Evolutionary conservation across 1,140 invertebrate species (phyloP).

Genomic region (Diabrotica virgifera): DNA sequence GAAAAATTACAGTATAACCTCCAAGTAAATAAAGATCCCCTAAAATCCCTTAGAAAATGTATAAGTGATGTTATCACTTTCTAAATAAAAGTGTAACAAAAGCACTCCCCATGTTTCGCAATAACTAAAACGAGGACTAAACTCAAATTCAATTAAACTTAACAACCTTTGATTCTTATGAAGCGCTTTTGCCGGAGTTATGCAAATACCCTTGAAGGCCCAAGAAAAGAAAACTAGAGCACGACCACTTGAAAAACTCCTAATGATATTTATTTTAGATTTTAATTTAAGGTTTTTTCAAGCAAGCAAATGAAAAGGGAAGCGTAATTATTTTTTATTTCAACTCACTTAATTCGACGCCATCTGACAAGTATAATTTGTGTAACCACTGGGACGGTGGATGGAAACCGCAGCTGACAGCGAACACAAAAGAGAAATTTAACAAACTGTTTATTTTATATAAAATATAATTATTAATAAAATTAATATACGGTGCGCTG

Average conservation of each 20-base stretch:
- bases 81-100: no score
- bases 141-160: not conserved
- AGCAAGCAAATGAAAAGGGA: not conserved
- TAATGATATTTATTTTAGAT: not conserved
- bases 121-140: no score
- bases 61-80: no score
- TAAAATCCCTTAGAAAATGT: no score
- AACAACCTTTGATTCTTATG: not conserved
- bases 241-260: not conserved
- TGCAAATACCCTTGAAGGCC: not conserved
- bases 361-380: not conserved
- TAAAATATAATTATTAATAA: no score
- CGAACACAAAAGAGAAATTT: no score
- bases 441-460: no score
- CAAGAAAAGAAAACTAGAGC: not conserved
- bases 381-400: not conserved
- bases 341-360: not conserved
- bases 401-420: no score
- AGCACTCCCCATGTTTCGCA: no score
- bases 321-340: conserved; percentile 3
- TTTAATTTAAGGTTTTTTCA: conserved; percentile 3
- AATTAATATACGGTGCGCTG: no score
- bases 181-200: not conserved
- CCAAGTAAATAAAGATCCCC: no score
- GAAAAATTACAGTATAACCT: no score